A percentile compares a stretch with the other conserved stretches of the same genome.
These are phyloP conservation scores for Neoarius graeffei DNA, from an alignment of 2,113 vertebrate species.

Conservation along the genomic window DNA sequence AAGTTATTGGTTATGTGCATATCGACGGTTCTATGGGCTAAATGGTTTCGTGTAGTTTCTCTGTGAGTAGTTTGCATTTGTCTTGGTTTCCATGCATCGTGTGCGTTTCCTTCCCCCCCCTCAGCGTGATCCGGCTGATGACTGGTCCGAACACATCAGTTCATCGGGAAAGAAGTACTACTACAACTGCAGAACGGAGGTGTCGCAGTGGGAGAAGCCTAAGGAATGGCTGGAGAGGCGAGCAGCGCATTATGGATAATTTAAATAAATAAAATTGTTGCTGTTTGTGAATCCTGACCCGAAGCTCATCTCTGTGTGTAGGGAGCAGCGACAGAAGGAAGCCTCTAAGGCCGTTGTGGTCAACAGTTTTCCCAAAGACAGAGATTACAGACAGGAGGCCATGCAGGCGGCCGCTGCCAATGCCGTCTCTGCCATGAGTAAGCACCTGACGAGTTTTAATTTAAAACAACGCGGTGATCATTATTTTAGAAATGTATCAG, in stretches of 20 bases:
- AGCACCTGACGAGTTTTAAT: constrained; percentile 54
- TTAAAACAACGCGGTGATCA: background rate
- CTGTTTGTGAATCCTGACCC: background rate
- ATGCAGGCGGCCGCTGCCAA: constrained; percentile 90
- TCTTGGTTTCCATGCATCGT: background rate
- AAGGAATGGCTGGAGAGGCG: constrained; percentile 98
- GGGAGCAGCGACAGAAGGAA: constrained; percentile 97
- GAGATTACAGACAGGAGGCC: constrained; percentile 99
- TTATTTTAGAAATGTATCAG: background rate
- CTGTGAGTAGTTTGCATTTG: background rate
- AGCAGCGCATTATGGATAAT: constrained; percentile 39
- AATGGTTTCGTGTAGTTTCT: background rate
- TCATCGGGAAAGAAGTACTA: constrained; percentile 99
- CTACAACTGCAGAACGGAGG: constrained; percentile 98
- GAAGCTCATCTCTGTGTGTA: constrained; percentile 54
- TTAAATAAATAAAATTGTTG: background rate
- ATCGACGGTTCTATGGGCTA: background rate
- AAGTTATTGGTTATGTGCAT: no score
- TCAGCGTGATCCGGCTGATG: constrained; percentile 89
- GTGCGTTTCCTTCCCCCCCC: constrained; percentile 57
- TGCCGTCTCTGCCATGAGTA: constrained; percentile 84
- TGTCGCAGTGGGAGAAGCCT: constrained; percentile 99
- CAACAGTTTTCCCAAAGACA: constrained; percentile 98
- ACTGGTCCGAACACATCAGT: constrained; percentile 99
- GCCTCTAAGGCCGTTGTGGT: constrained; percentile 80